These are phyloP conservation scores for Antheraea yamamai DNA, from an alignment of 2,888 invertebrate species.

Conservation along the genomic window DNA sequence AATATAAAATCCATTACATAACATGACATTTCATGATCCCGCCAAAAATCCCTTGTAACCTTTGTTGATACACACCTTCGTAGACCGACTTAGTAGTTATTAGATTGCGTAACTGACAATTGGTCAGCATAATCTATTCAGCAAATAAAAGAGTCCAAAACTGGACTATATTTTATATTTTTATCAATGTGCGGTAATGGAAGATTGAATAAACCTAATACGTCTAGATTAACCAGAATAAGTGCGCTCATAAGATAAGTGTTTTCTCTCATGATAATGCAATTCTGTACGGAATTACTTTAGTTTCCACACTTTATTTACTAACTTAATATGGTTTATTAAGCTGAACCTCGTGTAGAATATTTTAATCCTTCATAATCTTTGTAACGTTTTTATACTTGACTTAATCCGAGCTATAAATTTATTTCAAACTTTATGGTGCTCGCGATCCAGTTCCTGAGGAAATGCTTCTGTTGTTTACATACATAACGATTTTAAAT, in stretches of 20 bases:
- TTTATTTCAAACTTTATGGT: not conserved
- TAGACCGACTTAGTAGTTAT: too few relatives aligned
- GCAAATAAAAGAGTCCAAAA: not conserved
- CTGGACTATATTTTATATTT: not conserved
- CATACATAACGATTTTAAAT: too few relatives aligned
- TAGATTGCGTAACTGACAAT: too few relatives aligned
- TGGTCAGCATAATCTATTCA: too few relatives aligned
- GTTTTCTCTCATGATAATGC: conserved; percentile 19
- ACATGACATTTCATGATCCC: too few relatives aligned
- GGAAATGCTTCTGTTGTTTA: too few relatives aligned
- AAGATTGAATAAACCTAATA: not conserved
- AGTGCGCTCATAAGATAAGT: conserved; percentile 7
- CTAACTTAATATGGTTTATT: conserved; percentile 8
- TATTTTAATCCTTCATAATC: not conserved
- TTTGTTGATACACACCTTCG: too few relatives aligned
- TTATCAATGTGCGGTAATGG: not conserved
- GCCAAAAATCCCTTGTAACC: too few relatives aligned
- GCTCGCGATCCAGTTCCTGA: too few relatives aligned
- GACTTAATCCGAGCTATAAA: not conserved
- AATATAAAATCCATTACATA: too few relatives aligned
- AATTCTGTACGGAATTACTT: conserved; percentile 15
- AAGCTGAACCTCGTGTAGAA: not conserved
- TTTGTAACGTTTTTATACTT: not conserved
- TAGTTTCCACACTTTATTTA: conserved; percentile 9
- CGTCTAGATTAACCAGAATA: conserved; percentile 12